phyloP scores from a whole-genome alignment of 2,888 invertebrate species.

The Eumerus sabulonum region DNA sequence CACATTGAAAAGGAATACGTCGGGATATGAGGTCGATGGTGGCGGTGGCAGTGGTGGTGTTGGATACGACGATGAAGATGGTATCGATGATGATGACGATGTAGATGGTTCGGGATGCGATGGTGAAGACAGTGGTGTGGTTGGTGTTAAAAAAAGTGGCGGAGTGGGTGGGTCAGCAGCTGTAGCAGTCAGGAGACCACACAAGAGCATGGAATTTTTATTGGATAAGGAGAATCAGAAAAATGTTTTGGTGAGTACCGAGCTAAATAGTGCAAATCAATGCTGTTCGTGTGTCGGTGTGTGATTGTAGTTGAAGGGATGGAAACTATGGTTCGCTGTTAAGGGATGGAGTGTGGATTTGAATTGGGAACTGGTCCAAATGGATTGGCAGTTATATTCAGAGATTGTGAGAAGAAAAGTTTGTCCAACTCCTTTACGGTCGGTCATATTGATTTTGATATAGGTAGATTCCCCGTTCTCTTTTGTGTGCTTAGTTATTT shows the following conservation, averaged over 20 bases:
- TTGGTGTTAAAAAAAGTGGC: slow-evolving; percentile 73
- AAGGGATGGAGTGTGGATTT: no score
- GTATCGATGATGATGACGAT: slow-evolving; percentile 52
- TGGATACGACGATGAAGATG: slow-evolving; percentile 49
- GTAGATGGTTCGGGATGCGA: slow-evolving; percentile 43
- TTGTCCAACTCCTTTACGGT: no score
- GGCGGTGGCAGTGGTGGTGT: slow-evolving; percentile 33
- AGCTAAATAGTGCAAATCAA: background rate
- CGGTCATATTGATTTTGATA: no score
- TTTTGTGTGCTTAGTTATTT: no score
- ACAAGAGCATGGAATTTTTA: slow-evolving; percentile 97
- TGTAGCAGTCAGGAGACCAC: slow-evolving; percentile 81
- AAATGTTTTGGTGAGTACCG: slow-evolving; percentile 87
- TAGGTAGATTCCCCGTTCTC: no score
- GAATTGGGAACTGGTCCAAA: no score
- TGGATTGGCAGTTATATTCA: no score
- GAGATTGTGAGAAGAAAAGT: no score
- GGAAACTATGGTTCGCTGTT: no score
- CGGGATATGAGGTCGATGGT: slow-evolving; percentile 47
- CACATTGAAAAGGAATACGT: slow-evolving; percentile 47
- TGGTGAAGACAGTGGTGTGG: slow-evolving; percentile 63
- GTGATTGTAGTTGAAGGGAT: no score
- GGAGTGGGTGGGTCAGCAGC: slow-evolving; percentile 72
- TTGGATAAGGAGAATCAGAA: slow-evolving; percentile 95
- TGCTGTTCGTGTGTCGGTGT: no score